Evolutionary conservation across 2,113 vertebrate species (phyloP), one percentile per base, ranked within the genome.

Genomic region (Sylvilagus bachmani): DNA sequence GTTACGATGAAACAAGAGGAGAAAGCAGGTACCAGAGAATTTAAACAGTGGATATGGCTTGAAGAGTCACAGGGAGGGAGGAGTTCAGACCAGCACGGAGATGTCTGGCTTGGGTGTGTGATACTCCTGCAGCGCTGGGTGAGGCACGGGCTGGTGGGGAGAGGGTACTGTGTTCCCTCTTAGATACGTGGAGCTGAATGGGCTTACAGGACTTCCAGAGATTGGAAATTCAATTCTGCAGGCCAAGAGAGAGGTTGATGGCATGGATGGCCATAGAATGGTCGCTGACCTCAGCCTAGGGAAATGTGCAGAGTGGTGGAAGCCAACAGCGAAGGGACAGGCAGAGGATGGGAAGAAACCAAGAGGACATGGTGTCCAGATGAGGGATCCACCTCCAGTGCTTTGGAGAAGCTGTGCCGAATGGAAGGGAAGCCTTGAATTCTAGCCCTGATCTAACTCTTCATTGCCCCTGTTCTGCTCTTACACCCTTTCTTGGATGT

Each of bases 281-380:
- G 3, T 31, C 75, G 4, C 27, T 33, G 86, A 87, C 12, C 29
- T 83, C 61, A 70, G 10, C 19, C 8, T 58, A 19, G 25, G 38
- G 33, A 27, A 29, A 6, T 3, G 0, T 21, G 8, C 0, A 9
- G 16, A 22, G 21, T 10, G n/a, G 17, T 70, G 31, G 44, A 31
- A 44, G 2, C 36, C 22, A 16, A 31, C 74, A 66, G 1, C 61
- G 86, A 67, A 22, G 25, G 49, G 70, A 21, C 1, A 31, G 38
- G 9, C 10, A 10, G 49, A 44, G 62, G 33, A 0, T 38, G n/a
- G 64, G 81, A 70, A 87, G 33, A n/a, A 12, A 74, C n/a, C 2
- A 8, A 71, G 36, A 38, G 55, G 27, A 10, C 0, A 1, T 10
- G 25, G 66, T 2, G 0, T 62, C 36, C 62, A 70, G 51, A 14